A percentile compares a stretch with the other conserved stretches of the same genome.
Conservation (phyloP, 2,888 invertebrate genomes). For the Trichopria drosophilae region DNA sequence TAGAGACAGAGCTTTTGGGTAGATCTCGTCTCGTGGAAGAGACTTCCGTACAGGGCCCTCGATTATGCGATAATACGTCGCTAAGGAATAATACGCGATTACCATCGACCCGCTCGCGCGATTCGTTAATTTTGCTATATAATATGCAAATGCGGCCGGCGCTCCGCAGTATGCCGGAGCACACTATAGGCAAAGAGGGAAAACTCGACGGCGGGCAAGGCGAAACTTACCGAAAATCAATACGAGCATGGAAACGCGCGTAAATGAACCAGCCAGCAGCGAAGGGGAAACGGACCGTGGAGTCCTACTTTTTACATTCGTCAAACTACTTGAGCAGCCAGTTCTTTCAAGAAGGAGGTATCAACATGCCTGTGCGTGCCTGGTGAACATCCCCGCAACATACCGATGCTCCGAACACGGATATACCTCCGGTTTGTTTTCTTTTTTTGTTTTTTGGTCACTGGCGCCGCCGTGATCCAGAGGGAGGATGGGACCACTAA, state of each 20-base stretch:
- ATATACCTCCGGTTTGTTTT: no score
- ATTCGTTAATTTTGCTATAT: conserved; percentile 28
- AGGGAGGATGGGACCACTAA: no score
- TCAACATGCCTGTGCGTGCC: no score
- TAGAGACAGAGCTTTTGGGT: no score
- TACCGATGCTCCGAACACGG: no score
- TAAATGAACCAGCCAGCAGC: conserved; percentile 27
- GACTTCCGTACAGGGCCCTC: background rate
- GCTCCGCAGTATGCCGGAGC: conserved; percentile 4
- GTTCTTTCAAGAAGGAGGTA: no score
- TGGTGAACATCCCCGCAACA: no score
- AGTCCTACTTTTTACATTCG: no score
- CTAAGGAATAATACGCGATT: background rate
- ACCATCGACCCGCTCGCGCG: conserved; percentile 1
- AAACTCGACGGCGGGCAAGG: conserved; percentile 22
- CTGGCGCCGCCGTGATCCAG: no score
- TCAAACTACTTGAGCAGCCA: no score
- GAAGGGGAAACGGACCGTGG: background rate
- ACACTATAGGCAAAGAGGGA: conserved; percentile 12
- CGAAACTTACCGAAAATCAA: conserved; percentile 38
- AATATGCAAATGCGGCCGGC: conserved; percentile 24
- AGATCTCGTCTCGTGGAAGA: no score
- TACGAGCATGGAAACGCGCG: conserved; percentile 38
- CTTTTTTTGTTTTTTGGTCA: no score
- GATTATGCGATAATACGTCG: conserved; percentile 5